Percentiles rank a stretch among this genome's conserved stretches.
These are phyloP conservation scores for Petrocephalus microphthalmus DNA, from an alignment of 2,113 vertebrate species.

Conservation along the genomic window DNA sequence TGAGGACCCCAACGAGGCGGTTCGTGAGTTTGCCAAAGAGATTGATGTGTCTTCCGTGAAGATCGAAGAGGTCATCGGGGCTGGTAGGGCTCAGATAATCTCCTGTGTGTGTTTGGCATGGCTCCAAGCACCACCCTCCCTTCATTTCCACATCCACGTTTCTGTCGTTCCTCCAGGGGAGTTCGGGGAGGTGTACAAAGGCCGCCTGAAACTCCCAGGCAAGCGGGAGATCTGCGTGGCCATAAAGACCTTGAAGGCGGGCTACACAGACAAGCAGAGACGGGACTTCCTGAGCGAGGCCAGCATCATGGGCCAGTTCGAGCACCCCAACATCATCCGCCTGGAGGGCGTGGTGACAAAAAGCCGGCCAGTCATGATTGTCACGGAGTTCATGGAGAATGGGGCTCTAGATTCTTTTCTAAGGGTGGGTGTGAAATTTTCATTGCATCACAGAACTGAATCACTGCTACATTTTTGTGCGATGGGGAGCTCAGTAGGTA, in stretches of 20 bases:
- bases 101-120: background rate
- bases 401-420: slow-evolving; percentile 94
- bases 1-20: slow-evolving; percentile 93
- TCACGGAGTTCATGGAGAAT: slow-evolving; percentile 98
- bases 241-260: slow-evolving; percentile 93
- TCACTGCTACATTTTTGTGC: background rate
- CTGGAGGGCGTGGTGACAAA: slow-evolving; percentile 96
- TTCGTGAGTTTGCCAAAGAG: slow-evolving; percentile 96
- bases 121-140: background rate
- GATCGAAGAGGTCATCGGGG: slow-evolving; percentile 98
- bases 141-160: background rate
- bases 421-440: slow-evolving; percentile 65
- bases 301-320: slow-evolving; percentile 98
- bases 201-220: slow-evolving; percentile 86
- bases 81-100: slow-evolving; percentile 64
- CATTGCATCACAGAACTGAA: background rate
- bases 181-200: slow-evolving; percentile 97
- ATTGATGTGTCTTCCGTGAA: slow-evolving; percentile 98
- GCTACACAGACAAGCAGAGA: slow-evolving; percentile 92
- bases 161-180: slow-evolving; percentile 67
- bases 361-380: slow-evolving; percentile 95
- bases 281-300: slow-evolving; percentile 95
- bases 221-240: slow-evolving; percentile 96
- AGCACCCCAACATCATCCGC: slow-evolving; percentile 96
- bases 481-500: background rate